Conservation (phyloP, 2,797 vertebrate species). For the Tragopan temminckii region DNA sequence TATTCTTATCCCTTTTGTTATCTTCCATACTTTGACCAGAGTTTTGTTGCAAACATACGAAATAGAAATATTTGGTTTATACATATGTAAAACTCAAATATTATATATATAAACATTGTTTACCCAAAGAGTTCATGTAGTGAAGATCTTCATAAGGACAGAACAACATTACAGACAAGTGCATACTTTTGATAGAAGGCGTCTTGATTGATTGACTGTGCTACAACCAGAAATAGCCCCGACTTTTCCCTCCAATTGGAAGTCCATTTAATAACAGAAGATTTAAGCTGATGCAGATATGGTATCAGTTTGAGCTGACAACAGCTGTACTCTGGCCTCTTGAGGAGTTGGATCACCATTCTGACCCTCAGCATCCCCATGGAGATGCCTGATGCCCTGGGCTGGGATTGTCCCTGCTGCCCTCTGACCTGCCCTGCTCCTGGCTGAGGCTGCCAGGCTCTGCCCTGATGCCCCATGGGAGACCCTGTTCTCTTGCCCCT, state of each 20-base stretch:
- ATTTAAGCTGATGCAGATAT: accelerated
- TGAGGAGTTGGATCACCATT: not conserved
- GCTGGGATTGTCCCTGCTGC: not conserved
- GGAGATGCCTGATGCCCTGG: accelerated
- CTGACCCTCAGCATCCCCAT: accelerated
- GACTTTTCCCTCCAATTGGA: not conserved
- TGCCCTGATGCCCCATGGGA: accelerated
- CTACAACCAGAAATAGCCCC: not conserved
- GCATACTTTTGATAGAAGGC: not conserved
- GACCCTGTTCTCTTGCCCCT: accelerated
- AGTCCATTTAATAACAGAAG: not conserved
- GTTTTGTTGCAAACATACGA: not conserved
- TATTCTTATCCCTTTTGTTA: not conserved
- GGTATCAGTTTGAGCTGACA: not conserved
- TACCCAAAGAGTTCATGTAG: not conserved
- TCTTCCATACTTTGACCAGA: not conserved
- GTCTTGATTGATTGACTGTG: not conserved
- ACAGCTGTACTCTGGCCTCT: not conserved
- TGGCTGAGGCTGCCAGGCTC: not conserved
- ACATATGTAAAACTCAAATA: accelerated
- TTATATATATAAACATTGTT: not conserved
- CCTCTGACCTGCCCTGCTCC: not conserved
- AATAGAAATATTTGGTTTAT: not conserved
- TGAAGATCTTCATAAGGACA: not conserved
- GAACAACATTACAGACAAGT: not conserved